Base-by-base conservation (phyloP, 2,888 invertebrate genomes). In the Phyllotreta striolata region DNA sequence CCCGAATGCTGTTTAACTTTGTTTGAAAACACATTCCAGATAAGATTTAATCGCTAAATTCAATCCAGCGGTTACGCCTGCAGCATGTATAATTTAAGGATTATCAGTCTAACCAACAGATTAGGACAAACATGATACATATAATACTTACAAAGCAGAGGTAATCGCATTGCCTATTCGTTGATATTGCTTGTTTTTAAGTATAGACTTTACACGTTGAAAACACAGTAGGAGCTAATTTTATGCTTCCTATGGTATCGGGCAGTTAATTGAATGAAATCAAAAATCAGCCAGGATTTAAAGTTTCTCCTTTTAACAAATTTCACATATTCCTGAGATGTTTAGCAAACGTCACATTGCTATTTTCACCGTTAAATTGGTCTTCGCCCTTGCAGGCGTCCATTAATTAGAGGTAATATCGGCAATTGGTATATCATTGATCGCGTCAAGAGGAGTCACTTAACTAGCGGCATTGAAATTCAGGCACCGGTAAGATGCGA, bases 31-130 rank as follows among this genome's bases (percentile, higher is more conserved):
- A 60, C 60, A 60, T 60, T 54, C 37, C 9, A 54, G 60, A 60
- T 60, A 60, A 60, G 60, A 60, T 60, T 54, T 60, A 60, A 60
- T 60, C 60, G 24, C 44, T 44, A 60, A 60, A 60, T 60, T 60
- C 60, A 52, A 60, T 60, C 60, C 44, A 60, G 60, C 60, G 60
- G 60, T 60, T 60, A 60, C 44, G 60, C 60, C 52, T 60, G 44
- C 54, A 60, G 60, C 60, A 52, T 60, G 60, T 60, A 60, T 60
- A 60, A 49, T 60, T 60, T 60, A 60, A 54, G 60, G 60, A 60
- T 60, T 60, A 60, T 60, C 60, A 52, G 60, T 60, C 60, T 52
- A 60, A 60, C 52, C 60, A 54, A 43, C 60, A 52, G 60, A 60
- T 60, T 60, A 60, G 60, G 44, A 60, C 60, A 52, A 52, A 60